Evolutionary conservation across 2,113 vertebrate genomes (phyloP).

Genomic region (Castor canadensis): DNA sequence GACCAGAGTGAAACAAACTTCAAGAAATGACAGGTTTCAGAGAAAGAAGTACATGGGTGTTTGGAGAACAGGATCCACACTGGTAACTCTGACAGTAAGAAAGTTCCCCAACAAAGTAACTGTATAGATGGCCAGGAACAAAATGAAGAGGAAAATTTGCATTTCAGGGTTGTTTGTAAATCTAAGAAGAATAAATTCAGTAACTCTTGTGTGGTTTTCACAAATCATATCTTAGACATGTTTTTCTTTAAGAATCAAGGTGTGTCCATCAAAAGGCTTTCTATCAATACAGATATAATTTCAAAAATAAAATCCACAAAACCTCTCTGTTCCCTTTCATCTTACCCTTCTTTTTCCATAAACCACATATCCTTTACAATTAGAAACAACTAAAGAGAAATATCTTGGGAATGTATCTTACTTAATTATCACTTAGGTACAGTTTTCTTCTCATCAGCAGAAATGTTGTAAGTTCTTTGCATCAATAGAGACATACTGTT

Average conservation of each 20-base stretch:
- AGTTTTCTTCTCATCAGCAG: not conserved
- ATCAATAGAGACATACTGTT: not conserved
- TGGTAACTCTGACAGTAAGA: slow-evolving; percentile 63
- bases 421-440: not conserved
- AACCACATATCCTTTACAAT: no score
- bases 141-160: slow-evolving; percentile 57
- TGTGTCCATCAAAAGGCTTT: no score
- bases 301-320: not conserved
- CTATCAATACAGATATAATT: not conserved
- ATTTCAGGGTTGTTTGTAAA: slow-evolving; percentile 60
- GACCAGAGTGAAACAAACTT: slow-evolving; percentile 70
- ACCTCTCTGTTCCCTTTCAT: not conserved
- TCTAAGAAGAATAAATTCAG: slow-evolving; percentile 70
- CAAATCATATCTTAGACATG: slow-evolving; percentile 34
- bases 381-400: not conserved
- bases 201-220: slow-evolving; percentile 69
- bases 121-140: slow-evolving; percentile 66
- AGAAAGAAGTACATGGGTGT: slow-evolving; percentile 77
- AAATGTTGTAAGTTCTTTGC: not conserved
- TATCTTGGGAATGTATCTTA: not conserved
- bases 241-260: not conserved
- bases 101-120: slow-evolving; percentile 68
- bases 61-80: slow-evolving; percentile 61
- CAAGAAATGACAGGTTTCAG: slow-evolving; percentile 62
- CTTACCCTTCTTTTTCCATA: not conserved